Conservation (phyloP, 2,113 vertebrate genomes). For the Tyrannus savana region DNA sequence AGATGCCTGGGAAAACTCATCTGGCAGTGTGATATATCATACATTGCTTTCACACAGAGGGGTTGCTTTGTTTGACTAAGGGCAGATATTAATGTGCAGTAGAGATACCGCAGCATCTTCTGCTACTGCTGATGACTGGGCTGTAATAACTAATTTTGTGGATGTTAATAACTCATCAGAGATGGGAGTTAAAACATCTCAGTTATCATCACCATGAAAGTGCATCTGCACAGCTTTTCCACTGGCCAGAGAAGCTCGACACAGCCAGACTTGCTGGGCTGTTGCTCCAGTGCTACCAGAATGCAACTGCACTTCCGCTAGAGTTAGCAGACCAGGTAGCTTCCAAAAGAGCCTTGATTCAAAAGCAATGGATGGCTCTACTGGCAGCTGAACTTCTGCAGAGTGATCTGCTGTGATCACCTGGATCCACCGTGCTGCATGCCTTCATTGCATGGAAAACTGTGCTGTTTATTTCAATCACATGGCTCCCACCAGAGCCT, state of each 20-base stretch:
- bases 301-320: background rate
- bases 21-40: background rate
- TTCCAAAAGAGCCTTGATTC: background rate
- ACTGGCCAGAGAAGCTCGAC: background rate
- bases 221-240: background rate
- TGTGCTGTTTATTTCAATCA: background rate
- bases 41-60: background rate
- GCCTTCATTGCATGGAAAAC: background rate
- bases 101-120: background rate
- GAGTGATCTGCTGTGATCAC: background rate
- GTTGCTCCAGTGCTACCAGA: background rate
- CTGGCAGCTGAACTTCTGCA: background rate
- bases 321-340: background rate
- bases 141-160: background rate
- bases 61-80: background rate
- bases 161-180: background rate
- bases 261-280: background rate
- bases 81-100: background rate
- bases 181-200: constrained; percentile 1
- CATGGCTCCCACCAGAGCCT: background rate
- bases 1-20: background rate
- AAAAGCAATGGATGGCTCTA: background rate
- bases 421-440: background rate
- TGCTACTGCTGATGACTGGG: background rate
- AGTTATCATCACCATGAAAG: background rate